Conservation (phyloP, 2,113 vertebrate genomes). For the Cebidichthys violaceus region DNA sequence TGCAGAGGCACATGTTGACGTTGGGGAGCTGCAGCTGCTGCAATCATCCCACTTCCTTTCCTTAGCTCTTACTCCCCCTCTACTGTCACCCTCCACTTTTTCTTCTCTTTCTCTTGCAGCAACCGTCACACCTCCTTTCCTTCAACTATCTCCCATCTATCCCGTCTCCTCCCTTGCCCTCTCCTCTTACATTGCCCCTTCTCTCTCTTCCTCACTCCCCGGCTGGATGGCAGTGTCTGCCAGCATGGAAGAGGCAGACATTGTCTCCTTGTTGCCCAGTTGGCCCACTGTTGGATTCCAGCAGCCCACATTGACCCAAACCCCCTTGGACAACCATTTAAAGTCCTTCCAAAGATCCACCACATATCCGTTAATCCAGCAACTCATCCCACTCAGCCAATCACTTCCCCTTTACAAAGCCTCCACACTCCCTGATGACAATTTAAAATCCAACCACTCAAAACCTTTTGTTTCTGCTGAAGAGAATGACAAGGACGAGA, state of each 20-base stretch:
- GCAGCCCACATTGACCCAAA: slow-evolving; percentile 18
- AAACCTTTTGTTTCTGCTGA: neutral
- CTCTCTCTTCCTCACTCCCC: slow-evolving; percentile 10
- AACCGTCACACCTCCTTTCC: neutral
- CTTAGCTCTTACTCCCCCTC: neutral
- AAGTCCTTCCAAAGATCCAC: slow-evolving; percentile 13
- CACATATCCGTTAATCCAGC: neutral
- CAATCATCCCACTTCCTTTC: neutral
- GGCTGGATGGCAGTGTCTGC: neutral
- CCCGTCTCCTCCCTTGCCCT: neutral
- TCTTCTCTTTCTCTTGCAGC: slow-evolving; percentile 5
- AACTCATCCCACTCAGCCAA: slow-evolving; percentile 18
- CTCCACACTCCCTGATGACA: neutral
- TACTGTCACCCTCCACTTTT: neutral
- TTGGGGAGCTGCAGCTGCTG: neutral
- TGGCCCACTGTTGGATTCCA: slow-evolving; percentile 45
- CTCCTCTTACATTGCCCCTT: neutral
- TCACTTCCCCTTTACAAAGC: neutral
- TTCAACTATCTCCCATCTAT: neutral
- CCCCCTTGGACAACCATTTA: slow-evolving; percentile 16
- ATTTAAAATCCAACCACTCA: neutral
- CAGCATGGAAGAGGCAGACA: slow-evolving; percentile 10
- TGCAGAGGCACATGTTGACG: neutral
- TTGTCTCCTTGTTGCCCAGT: slow-evolving; percentile 43
- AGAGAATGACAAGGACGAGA: neutral